A percentile compares a stretch with the other conserved stretches of the same genome.
Conservation (phyloP, 2,797 vertebrate species). For the Enteromius anoplus region DNA sequence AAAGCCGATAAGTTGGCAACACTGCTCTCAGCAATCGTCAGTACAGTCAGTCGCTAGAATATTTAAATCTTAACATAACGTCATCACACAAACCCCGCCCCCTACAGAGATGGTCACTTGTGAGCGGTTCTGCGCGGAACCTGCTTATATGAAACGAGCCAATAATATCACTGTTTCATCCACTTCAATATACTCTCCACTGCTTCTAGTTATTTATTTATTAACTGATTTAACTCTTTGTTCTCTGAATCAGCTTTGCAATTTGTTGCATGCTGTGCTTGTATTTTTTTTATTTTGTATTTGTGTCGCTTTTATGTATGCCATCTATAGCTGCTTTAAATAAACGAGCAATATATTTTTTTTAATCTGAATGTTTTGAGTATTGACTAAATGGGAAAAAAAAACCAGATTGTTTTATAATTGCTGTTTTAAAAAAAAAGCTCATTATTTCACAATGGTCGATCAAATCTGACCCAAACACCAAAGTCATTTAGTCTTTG, state of each 20-base stretch:
- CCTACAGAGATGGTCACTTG: neutral
- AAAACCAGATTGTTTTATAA: neutral
- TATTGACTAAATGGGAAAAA: neutral
- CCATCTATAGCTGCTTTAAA: neutral
- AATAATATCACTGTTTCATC: neutral
- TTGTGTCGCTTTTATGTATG: neutral
- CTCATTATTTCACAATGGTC: neutral
- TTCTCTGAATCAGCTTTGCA: neutral
- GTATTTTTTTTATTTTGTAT: neutral
- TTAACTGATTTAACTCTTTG: neutral
- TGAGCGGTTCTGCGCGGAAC: neutral
- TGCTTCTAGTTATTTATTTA: neutral
- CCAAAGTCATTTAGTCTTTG: neutral
- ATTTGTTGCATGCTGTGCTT: neutral
- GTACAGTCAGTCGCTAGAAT: too few species aligned
- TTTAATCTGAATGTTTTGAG: neutral
- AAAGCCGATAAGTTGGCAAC: too few species aligned
- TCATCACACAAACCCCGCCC: neutral
- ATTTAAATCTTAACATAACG: neutral
- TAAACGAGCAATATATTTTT: too few species aligned
- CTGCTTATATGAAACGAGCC: neutral
- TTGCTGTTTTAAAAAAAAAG: neutral
- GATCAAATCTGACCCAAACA: neutral
- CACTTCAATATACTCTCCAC: neutral
- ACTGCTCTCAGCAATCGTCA: too few species aligned